Percentiles rank a stretch among this genome's conserved stretches.
phyloP scores from a whole-genome alignment of 1,140 invertebrate species.

The Panulirus ornatus region DNA sequence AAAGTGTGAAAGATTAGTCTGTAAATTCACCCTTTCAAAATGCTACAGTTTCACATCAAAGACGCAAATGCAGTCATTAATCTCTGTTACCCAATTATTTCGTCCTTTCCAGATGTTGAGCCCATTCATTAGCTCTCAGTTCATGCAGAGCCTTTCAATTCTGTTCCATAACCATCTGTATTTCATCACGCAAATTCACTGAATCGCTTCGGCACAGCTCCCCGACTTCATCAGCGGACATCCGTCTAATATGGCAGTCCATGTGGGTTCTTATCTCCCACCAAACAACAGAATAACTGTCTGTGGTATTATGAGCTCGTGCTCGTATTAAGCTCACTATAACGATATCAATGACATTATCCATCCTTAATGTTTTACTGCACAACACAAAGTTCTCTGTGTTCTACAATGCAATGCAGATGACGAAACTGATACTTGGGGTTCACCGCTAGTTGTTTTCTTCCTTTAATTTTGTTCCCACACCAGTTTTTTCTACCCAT shows the following conservation, averaged over 20 bases:
- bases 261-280: not conserved
- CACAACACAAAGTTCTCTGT: not conserved
- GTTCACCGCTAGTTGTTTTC: not conserved
- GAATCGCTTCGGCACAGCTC: no score
- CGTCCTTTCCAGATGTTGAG: no score
- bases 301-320: not conserved
- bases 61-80: not conserved
- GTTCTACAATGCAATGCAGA: not conserved
- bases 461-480: slow-evolving; percentile 7
- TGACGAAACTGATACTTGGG: not conserved
- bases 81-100: not conserved
- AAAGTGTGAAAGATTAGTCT: no score
- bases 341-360: not conserved
- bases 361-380: not conserved
- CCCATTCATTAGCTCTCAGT: not conserved
- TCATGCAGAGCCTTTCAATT: not conserved
- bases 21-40: no score
- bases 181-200: no score
- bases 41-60: no score
- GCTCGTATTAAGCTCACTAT: not conserved
- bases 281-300: not conserved
- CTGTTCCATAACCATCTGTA: no score
- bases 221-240: slow-evolving; percentile 1
- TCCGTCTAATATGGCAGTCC: slow-evolving; percentile 2
- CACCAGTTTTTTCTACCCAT: slow-evolving; percentile 16